Base-by-base conservation (phyloP, 2,113 vertebrate species). In the Guaruba guarouba region DNA sequence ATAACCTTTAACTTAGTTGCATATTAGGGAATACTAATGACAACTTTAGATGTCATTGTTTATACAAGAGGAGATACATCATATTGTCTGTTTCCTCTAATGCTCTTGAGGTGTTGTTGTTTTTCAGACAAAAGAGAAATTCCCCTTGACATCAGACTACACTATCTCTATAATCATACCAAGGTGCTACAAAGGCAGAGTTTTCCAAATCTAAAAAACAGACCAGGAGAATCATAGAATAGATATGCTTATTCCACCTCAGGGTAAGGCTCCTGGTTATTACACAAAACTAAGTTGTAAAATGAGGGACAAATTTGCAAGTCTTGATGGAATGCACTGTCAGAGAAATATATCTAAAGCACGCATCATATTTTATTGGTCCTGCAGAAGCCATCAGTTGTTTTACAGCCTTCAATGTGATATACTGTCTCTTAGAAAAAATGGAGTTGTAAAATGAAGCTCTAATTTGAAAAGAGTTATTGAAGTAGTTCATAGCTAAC, bases 1-100 rank as follows among this genome's bases (percentile, higher is more conserved):
- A 98, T 97, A 97, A 97, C 93, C 97, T 98, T 97, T 97, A 97
- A 83, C 95, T 97, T 94, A 91, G 90, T 88, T 92, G 88, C 52
- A n/a, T 97, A 92, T 96, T 96, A 98, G 82, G 75, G 85, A 97
- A 98, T 97, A 95, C 92, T 97, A 97, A 97, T 91, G 77, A 75
- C 59, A 97, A 82, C 92, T 96, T 78, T 94, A 86, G 81, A 86
- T 97, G 97, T 97, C 96, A 97, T 25, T 86, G 46, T 95, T 95
- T 95, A 97, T 98, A 93, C 29, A 96, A 94, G 82, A 95, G 87
- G 67, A 88, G 51, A 98, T 98, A 90, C 62, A 98, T 98, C 97
- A 98, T 87, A 61, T 94, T 96, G 91, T 74, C 85, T 94, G 20
- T 71, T 97, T 95, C 69, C 85, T 59, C 75, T 68, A 89, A 77